Conservation (phyloP, 2,113 vertebrate species). For the Protobothrops flavoviridis region DNA sequence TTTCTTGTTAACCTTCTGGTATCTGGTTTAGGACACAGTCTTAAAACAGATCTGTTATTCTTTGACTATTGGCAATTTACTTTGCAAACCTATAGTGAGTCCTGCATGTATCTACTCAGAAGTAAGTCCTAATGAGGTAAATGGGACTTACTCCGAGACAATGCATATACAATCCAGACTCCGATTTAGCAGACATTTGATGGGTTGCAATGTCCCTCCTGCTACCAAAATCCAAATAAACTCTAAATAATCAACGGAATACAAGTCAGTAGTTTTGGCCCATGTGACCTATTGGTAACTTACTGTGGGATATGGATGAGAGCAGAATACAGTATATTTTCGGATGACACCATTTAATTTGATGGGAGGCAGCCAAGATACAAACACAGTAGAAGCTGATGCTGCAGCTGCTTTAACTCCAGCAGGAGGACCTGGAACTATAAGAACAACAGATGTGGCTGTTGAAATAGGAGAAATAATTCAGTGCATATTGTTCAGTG, state of each 20-base stretch:
- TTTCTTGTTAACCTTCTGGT: not conserved
- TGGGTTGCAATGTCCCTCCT: not conserved
- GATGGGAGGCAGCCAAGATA: constrained; percentile 95
- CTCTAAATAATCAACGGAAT: not conserved
- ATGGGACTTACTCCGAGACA: not conserved
- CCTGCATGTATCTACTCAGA: not conserved
- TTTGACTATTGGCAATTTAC: not conserved
- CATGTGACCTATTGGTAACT: constrained; percentile 41
- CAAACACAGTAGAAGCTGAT: constrained; percentile 89
- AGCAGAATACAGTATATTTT: constrained; percentile 98
- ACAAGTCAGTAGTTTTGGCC: not conserved
- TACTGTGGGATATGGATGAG: constrained; percentile 95
- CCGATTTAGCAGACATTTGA: not conserved
- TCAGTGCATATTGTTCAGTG: not conserved
- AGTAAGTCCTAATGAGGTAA: not conserved
- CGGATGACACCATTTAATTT: constrained; percentile 96
- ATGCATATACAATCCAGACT: not conserved
- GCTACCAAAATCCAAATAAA: not conserved
- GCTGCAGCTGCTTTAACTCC: constrained; percentile 94
- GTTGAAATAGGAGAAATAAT: not conserved
- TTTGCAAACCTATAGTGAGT: not conserved
- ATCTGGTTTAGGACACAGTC: not conserved
- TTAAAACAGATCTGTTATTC: not conserved
- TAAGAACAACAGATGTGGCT: not conserved
- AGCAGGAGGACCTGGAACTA: constrained; percentile 94